phyloP scores from a whole-genome alignment of 2,797 vertebrate species.

The Rhinophrynus dorsalis region DNA sequence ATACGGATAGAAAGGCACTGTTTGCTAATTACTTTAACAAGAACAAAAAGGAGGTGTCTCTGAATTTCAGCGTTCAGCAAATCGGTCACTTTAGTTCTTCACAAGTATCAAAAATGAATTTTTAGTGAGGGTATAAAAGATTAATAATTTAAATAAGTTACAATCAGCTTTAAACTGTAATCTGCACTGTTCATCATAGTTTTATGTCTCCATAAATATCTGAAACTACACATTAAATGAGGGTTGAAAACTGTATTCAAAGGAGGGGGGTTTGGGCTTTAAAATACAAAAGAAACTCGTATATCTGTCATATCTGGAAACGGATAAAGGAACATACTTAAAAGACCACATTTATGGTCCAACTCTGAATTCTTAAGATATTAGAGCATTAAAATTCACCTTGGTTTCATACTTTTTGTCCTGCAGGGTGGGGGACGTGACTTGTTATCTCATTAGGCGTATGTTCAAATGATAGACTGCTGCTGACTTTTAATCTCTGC shows the following conservation, averaged over 20 bases:
- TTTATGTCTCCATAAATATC: conserved; percentile 63
- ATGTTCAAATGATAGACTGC: no score
- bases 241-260: conserved; percentile 56
- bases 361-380: conserved; percentile 63
- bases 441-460: no score
- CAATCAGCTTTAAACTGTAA: conserved; percentile 59
- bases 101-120: conserved; percentile 57
- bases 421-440: no score
- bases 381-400: conserved; percentile 56
- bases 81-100: conserved; percentile 17
- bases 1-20: conserved; percentile 4
- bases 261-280: conserved; percentile 49
- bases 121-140: conserved; percentile 55
- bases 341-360: conserved; percentile 36
- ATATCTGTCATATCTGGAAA: conserved; percentile 58
- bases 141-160: conserved; percentile 67
- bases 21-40: conserved; percentile 34
- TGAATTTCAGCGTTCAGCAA: not conserved
- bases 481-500: no score
- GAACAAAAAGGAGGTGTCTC: conserved; percentile 1
- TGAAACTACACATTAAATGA: conserved; percentile 56
- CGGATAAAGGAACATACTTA: conserved; percentile 11
- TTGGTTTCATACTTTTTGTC: conserved; percentile 55
- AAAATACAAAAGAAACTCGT: conserved; percentile 29
- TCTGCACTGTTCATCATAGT: conserved; percentile 56